Evolutionary conservation across 2,113 vertebrate species (phyloP).

Genomic region (Plecturocebus donacophilus): DNA sequence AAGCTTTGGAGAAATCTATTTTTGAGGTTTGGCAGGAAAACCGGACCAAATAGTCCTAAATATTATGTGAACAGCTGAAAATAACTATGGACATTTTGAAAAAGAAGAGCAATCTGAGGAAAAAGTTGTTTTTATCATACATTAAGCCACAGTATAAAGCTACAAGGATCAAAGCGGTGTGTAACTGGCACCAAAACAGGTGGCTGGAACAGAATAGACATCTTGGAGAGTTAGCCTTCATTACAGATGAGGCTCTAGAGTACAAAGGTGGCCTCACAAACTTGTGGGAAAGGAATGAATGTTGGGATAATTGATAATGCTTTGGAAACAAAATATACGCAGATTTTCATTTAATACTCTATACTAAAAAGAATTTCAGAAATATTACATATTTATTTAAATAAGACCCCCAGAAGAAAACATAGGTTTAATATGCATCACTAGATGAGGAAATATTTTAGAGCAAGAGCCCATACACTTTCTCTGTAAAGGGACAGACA

Average conservation of each 20-base stretch:
- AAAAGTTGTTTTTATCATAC: neutral
- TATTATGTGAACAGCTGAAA: neutral
- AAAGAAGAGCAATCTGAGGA: neutral
- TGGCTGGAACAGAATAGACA: neutral
- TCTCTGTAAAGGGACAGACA: neutral
- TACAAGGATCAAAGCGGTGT: neutral
- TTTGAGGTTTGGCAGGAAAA: neutral
- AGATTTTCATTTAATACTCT: conserved; percentile 17
- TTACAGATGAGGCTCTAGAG: neutral
- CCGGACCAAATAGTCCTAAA: neutral
- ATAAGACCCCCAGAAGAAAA: neutral
- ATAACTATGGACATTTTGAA: neutral
- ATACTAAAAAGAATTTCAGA: neutral
- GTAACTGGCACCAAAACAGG: neutral
- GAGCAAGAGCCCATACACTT: neutral
- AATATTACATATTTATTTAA: conserved; percentile 1
- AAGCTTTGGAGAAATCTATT: neutral
- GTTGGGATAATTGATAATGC: neutral
- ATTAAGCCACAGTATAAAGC: conserved; percentile 3
- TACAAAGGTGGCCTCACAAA: neutral
- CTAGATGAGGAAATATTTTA: neutral
- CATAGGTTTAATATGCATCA: neutral
- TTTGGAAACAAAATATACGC: neutral
- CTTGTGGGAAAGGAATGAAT: neutral
- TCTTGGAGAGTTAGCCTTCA: neutral